A percentile compares a stretch with the other conserved stretches of the same genome.
These are phyloP conservation scores for Aphrophora alni DNA, from an alignment of 2,888 invertebrate species.

Conservation along the genomic window DNA sequence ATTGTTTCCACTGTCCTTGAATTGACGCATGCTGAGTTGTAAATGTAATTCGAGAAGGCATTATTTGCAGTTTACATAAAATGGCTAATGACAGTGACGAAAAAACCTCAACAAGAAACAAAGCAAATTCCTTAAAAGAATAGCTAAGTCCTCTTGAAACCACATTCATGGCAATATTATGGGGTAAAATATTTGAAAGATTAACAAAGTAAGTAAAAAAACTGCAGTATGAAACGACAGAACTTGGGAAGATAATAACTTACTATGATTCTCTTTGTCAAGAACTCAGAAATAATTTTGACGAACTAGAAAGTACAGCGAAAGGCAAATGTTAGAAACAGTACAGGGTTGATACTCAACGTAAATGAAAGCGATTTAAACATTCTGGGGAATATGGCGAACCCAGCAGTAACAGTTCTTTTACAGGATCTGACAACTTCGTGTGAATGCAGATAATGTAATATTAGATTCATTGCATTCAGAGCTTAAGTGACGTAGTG, in stretches of 20 bases:
- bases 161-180: slow-evolving; percentile 4
- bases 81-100: slow-evolving; percentile 15
- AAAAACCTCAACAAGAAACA: slow-evolving; percentile 23
- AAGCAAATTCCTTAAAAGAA: slow-evolving; percentile 7
- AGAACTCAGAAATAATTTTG: background rate
- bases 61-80: slow-evolving; percentile 16
- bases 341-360: no score
- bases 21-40: slow-evolving; percentile 5
- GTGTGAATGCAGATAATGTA: no score
- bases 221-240: background rate
- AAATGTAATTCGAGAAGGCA: background rate
- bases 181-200: background rate
- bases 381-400: no score
- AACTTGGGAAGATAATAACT: background rate
- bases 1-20: slow-evolving; percentile 15
- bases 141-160: slow-evolving; percentile 9
- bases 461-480: no score
- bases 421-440: background rate
- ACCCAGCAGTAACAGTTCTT: background rate
- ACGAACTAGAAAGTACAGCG: background rate
- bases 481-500: background rate
- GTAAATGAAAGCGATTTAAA: no score
- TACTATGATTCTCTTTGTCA: slow-evolving; percentile 16
- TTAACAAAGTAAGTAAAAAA: background rate
- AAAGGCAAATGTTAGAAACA: slow-evolving; percentile 6